Conservation (phyloP, 2,797 vertebrate species). For the Valencia hispanica region DNA sequence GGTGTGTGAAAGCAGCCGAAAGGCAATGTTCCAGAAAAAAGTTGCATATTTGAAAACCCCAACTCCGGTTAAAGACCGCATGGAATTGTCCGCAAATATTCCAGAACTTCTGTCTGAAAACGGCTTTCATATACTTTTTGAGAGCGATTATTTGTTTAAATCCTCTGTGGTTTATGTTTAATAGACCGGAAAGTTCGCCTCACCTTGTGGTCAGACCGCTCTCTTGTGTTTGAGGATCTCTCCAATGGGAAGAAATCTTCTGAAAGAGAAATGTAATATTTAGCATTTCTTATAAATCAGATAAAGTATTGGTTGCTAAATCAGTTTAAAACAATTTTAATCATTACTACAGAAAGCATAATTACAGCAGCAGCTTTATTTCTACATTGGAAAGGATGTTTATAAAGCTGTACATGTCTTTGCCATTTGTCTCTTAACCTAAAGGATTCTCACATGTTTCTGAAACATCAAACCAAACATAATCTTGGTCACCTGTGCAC, state of each 20-base stretch:
- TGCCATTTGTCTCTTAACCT: background rate
- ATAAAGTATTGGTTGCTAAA: background rate
- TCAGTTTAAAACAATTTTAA: background rate
- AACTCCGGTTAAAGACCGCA: no score
- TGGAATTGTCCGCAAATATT: no score
- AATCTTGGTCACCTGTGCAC: conserved; percentile 80
- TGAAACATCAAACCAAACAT: background rate
- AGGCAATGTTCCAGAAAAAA: no score
- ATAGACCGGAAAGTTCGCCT: background rate
- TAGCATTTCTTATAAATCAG: background rate
- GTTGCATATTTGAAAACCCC: no score
- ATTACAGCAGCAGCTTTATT: background rate
- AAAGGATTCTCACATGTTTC: background rate
- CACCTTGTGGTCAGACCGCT: conserved; percentile 62
- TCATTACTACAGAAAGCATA: no score
- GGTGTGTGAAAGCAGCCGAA: no score
- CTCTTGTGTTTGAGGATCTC: conserved; percentile 42
- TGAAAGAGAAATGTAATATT: conserved; percentile 42
- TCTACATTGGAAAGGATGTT: background rate
- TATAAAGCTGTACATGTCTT: no score
- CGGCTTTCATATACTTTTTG: no score
- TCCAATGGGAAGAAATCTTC: conserved; percentile 59
- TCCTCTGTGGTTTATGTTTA: background rate
- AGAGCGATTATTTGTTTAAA: background rate
- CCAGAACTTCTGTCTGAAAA: no score